Conservation (phyloP, 2,113 vertebrate genomes). For the Corythoichthys haematopterus region DNA sequence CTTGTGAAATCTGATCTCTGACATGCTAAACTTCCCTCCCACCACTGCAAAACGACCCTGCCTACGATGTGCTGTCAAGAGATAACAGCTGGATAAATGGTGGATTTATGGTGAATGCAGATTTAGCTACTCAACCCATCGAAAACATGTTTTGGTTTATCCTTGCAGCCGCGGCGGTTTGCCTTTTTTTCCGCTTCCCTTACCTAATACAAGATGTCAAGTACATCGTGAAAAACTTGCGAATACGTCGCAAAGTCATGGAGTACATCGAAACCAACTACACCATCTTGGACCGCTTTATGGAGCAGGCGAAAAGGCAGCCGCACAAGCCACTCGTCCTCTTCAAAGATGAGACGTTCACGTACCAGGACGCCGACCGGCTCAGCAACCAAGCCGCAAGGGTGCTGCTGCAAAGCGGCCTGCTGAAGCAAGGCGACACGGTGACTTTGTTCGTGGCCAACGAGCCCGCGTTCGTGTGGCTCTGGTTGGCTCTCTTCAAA, state of each 20-base stretch:
- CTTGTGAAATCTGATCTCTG: not conserved
- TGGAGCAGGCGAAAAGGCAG: conserved; percentile 42
- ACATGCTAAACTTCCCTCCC: not conserved
- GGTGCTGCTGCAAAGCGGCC: conserved; percentile 37
- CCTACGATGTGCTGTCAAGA: not conserved
- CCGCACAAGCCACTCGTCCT: conserved; percentile 62
- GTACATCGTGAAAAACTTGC: not conserved
- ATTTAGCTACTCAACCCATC: not conserved
- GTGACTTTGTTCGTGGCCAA: conserved; percentile 72
- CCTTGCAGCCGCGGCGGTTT: not conserved
- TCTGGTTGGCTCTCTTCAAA: conserved; percentile 70
- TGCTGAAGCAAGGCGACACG: conserved; percentile 48
- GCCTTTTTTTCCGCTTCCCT: conserved; percentile 20
- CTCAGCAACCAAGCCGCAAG: conserved; percentile 61
- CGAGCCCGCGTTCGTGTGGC: conserved; percentile 67
- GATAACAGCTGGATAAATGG: not conserved
- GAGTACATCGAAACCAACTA: conserved; percentile 23
- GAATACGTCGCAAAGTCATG: rapidly evolving
- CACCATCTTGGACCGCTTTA: conserved; percentile 62
- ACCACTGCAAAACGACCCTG: not conserved
- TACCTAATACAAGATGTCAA: conserved; percentile 53
- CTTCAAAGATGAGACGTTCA: conserved; percentile 56
- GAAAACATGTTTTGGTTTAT: conserved; percentile 14
- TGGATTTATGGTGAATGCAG: not conserved
- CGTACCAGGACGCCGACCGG: conserved; percentile 63